Base-by-base conservation (phyloP, 2,113 vertebrate species). In the Eublepharis macularius region DNA sequence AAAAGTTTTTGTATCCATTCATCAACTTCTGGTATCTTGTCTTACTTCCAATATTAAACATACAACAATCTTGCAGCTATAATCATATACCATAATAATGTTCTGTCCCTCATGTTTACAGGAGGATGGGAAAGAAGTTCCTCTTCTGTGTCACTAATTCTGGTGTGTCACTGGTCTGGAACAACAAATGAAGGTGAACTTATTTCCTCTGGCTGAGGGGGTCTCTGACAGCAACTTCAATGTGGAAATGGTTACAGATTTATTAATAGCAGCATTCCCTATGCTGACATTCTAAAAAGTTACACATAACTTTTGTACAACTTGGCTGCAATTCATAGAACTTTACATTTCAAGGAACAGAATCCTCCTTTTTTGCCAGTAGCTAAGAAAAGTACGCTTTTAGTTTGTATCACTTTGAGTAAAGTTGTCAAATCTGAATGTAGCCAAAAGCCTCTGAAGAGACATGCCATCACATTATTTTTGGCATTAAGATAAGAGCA, bases 381-480 rank as follows among this genome's bases (percentile, higher is more conserved):
- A 34, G 32, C 32, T 65, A 24, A n/a, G 41, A 24, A 74, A 73
- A 63, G 8, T 75, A 26, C 43, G 10, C 12, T 36, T 83, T 83
- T 73, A 26, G 21, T 19, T 26, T 83, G 65, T 65, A 19, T 13
- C 26, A 32, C n/a, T n/a, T 76, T 82, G 57, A 47, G 2, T 75
- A 26, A 83, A 83, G 81, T 34, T 47, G 54, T 75, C 47, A 75
- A 63, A 7, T 68, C 17, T 49, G 36, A 72, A 57, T 41, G 2
- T 21, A 43, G 16, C 49, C 32, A 29, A 81, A 51, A 54, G 47
- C 29, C 24, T 81, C 24, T 51, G 43, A 21, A 81, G 45, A 81
- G 32, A 36, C n/a, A 34, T 65, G 60, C 78, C 65, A 5, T 81
- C 79, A 80, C 63, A 80, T 80, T 68, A 80, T 68, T 80, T 68